These are phyloP conservation scores for Calameuta pallipes DNA, from an alignment of 2,888 invertebrate genomes.

Conservation along the genomic window DNA sequence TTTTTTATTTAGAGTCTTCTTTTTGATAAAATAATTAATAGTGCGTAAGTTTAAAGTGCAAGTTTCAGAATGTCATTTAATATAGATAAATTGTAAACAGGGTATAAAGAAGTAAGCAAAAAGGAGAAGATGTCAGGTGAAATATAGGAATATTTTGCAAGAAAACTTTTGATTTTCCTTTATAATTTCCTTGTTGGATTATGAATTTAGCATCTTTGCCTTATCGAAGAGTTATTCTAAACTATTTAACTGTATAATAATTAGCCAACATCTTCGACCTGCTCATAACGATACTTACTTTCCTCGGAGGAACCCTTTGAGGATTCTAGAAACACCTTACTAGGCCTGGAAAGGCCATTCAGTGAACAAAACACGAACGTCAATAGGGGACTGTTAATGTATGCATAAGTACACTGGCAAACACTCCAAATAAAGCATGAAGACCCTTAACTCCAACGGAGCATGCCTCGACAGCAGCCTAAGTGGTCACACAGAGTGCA, in stretches of 20 bases:
- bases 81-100: neutral
- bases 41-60: neutral
- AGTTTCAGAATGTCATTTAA: neutral
- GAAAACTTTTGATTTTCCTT: neutral
- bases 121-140: neutral
- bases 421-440: conserved; percentile 56
- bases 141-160: neutral
- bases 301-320: conserved; percentile 25
- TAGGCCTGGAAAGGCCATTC: conserved; percentile 45
- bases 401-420: conserved; percentile 59
- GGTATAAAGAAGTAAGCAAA: neutral
- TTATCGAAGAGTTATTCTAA: neutral
- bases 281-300: neutral
- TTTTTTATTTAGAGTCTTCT: neutral
- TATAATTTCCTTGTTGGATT: neutral
- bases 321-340: conserved; percentile 36
- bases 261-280: neutral
- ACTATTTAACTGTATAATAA: neutral
- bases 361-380: conserved; percentile 35
- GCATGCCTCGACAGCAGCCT: conserved; percentile 35
- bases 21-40: neutral
- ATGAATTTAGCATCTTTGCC: neutral
- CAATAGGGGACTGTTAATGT: conserved; percentile 53
- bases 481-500: conserved; percentile 23
- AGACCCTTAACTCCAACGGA: conserved; percentile 47